A percentile compares a stretch with the other conserved stretches of the same genome.
Conservation (phyloP, 2,797 vertebrate genomes). For the Molossus molossus region DNA sequence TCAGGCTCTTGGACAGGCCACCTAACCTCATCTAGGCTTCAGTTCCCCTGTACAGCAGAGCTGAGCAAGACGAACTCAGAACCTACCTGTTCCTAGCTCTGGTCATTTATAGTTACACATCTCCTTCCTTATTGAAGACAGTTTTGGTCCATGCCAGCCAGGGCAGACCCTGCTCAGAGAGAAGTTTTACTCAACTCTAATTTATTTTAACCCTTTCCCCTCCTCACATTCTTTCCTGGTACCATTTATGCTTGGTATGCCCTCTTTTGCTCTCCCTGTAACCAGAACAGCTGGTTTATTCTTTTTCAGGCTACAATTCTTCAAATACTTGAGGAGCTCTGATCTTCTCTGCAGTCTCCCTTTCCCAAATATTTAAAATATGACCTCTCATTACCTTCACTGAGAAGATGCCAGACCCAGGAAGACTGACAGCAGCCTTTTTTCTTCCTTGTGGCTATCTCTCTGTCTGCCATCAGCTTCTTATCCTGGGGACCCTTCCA, state of each 20-base stretch:
- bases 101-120: neutral
- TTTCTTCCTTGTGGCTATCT: neutral
- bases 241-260: rapidly evolving
- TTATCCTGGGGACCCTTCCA: neutral
- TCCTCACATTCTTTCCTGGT: neutral
- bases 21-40: neutral
- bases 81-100: neutral
- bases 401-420: constrained; percentile 35
- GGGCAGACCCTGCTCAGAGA: neutral
- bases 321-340: neutral
- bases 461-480: neutral
- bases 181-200: neutral
- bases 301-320: neutral
- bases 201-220: neutral
- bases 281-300: neutral
- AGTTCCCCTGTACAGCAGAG: neutral
- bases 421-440: neutral
- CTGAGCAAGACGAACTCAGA: neutral
- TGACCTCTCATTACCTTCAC: neutral
- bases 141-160: neutral
- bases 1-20: neutral
- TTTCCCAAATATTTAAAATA: neutral
- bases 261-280: neutral
- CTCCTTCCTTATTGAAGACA: neutral
- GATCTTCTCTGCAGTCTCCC: neutral